Evolutionary conservation across 2,113 vertebrate genomes (phyloP).

Genomic region (Scomber colias): DNA sequence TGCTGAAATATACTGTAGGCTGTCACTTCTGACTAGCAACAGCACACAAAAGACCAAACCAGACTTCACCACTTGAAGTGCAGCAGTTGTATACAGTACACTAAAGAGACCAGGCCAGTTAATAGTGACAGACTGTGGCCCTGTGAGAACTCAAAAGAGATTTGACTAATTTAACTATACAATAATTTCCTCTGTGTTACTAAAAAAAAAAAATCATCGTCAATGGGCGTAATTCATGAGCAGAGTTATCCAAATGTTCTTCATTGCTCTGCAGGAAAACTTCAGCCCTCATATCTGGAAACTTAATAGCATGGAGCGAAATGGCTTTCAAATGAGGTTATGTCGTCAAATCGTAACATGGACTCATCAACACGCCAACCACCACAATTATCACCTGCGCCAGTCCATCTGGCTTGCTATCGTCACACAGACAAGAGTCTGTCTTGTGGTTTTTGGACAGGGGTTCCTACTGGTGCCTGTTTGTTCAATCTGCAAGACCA

Average conservation of each 20-base stretch:
- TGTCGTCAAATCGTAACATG: conserved; percentile 55
- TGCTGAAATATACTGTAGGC: conserved; percentile 70
- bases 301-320: conserved; percentile 24
- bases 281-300: conserved; percentile 45
- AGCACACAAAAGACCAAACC: conserved; percentile 66
- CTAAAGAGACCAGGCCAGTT: conserved; percentile 23
- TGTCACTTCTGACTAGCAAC: conserved; percentile 76
- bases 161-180: conserved; percentile 13
- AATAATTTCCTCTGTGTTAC: neutral
- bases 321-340: conserved; percentile 63
- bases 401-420: conserved; percentile 76
- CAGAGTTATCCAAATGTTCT: neutral
- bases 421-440: conserved; percentile 66
- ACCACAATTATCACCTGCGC: conserved; percentile 75
- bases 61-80: conserved; percentile 52
- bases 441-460: conserved; percentile 76
- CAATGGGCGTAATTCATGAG: conserved; percentile 27
- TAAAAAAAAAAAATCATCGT: conserved; percentile 26
- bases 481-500: conserved; percentile 87
- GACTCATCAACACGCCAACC: conserved; percentile 70
- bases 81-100: conserved; percentile 46
- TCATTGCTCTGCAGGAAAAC: conserved; percentile 34
- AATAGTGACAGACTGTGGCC: conserved; percentile 18
- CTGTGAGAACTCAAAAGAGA: conserved; percentile 18
- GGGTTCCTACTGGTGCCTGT: conserved; percentile 76